Conservation (phyloP, 2,888 invertebrate species). For the Mythimna ferrago region DNA sequence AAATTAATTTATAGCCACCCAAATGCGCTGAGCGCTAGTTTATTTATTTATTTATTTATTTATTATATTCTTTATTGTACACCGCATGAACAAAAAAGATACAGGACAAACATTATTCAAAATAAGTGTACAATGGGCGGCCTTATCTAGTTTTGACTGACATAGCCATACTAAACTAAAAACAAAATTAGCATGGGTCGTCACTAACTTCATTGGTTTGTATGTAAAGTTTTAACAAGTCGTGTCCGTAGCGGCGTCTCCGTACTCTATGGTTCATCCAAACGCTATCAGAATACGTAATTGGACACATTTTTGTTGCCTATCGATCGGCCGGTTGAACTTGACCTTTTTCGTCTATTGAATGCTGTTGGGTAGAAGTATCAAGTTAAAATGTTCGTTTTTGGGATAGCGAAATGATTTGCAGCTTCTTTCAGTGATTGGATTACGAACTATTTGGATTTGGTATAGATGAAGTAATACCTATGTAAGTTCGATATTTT, state of each 20-base stretch:
- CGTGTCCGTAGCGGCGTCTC: not conserved
- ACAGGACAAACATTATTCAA: too few relatives aligned
- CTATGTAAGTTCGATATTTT: constrained; percentile 5
- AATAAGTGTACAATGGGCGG: too few relatives aligned
- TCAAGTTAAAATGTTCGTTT: not conserved
- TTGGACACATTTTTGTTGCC: constrained; percentile 54
- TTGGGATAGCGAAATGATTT: constrained; percentile 51
- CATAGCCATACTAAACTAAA: not conserved
- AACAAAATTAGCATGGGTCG: not conserved
- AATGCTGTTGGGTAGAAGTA: not conserved
- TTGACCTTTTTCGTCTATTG: constrained; percentile 10
- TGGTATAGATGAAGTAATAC: constrained; percentile 20
- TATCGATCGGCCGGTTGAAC: constrained; percentile 25
- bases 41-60: too few relatives aligned
- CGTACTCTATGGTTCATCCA: constrained; percentile 3
- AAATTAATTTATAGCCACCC: not conserved
- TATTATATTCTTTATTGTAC: too few relatives aligned
- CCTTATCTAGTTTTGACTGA: not conserved
- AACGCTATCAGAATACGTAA: constrained; percentile 60
- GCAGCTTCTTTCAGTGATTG: constrained; percentile 42
- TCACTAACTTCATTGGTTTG: not conserved
- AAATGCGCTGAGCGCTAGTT: not conserved
- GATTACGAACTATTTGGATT: constrained; percentile 44
- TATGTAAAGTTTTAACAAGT: not conserved
- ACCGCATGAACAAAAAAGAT: too few relatives aligned